Evolutionary conservation across 1,140 invertebrate species (phyloP).

Genomic region (Coelopa frigida): DNA sequence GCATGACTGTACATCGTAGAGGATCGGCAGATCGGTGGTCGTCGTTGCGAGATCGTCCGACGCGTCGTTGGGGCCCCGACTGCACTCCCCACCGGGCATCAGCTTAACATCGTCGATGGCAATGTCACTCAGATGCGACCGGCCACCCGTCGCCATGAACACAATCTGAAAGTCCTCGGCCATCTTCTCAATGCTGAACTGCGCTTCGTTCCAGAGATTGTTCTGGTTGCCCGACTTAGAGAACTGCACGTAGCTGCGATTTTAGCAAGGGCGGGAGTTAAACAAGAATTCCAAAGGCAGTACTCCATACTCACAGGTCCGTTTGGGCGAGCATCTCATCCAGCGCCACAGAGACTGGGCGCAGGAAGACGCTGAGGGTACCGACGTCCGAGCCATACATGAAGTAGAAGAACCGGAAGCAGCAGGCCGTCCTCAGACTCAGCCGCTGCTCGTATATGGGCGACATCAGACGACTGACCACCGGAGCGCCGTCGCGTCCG

Average conservation of each 20-base stretch:
- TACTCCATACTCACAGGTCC: background rate
- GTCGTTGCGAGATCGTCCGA: conserved; percentile 10
- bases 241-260: no score
- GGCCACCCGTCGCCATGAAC: conserved; percentile 23
- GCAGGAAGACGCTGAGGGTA: conserved; percentile 28
- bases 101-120: conserved; percentile 39
- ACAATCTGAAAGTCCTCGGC: conserved; percentile 32
- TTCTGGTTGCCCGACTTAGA: conserved; percentile 20
- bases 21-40: conserved; percentile 13
- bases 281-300: conserved; percentile 3
- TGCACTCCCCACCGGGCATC: conserved; percentile 29
- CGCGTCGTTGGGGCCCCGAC: no score
- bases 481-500: no score
- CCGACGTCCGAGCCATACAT: conserved; percentile 37
- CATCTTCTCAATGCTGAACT: conserved; percentile 31
- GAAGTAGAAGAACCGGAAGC: conserved; percentile 36
- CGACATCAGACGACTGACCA: conserved; percentile 22
- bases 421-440: conserved; percentile 33
- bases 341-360: conserved; percentile 17
- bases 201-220: conserved; percentile 30
- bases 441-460: conserved; percentile 26
- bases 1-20: conserved; percentile 25
- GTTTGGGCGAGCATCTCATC: conserved; percentile 14
- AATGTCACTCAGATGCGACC: conserved; percentile 29
- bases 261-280: background rate